Percentiles rank a stretch among this genome's conserved stretches.
phyloP scores from a whole-genome alignment of 2,888 invertebrate genomes.

The Drosophila anomalipes region DNA sequence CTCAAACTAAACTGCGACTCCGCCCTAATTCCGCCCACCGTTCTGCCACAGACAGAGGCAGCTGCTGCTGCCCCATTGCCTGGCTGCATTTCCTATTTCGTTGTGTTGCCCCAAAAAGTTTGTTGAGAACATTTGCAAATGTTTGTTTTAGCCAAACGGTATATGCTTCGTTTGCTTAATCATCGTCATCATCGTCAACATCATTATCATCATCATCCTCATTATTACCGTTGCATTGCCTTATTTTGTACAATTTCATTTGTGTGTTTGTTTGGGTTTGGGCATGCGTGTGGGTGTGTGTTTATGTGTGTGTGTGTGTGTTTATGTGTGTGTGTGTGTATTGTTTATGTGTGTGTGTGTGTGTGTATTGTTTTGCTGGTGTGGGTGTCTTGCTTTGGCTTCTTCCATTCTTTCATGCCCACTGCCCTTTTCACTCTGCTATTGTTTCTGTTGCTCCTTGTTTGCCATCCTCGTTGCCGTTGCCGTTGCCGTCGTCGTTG shows the following conservation, averaged over 20 bases:
- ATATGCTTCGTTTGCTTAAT: conserved; percentile 75
- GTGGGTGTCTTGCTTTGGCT: conserved; percentile 61
- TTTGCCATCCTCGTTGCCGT: conserved; percentile 63
- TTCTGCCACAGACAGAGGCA: background rate
- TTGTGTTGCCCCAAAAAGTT: conserved; percentile 67
- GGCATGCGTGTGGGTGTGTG: background rate
- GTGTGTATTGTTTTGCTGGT: background rate
- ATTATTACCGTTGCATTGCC: conserved; percentile 50
- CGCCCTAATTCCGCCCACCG: background rate
- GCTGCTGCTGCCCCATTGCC: conserved; percentile 34
- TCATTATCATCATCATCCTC: conserved; percentile 17
- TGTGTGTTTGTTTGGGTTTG: conserved; percentile 43
- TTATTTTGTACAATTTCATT: conserved; percentile 58
- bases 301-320: conserved; percentile 20
- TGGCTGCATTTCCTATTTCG: conserved; percentile 62
- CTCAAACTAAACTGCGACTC: conserved; percentile 39
- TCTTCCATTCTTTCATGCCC: conserved; percentile 45
- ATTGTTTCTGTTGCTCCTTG: conserved; percentile 62
- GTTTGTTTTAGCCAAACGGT: conserved; percentile 79
- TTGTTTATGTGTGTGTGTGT: conserved; percentile 18
- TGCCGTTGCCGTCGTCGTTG: conserved; percentile 10
- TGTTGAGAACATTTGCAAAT: conserved; percentile 81
- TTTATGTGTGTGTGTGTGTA: conserved; percentile 45
- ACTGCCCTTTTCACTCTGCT: conserved; percentile 32
- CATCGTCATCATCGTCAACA: conserved; percentile 35